A percentile compares a stretch with the other conserved stretches of the same genome.
Evolutionary conservation across 1,140 invertebrate species (phyloP).

Genomic region (Aplysia californica): DNA sequence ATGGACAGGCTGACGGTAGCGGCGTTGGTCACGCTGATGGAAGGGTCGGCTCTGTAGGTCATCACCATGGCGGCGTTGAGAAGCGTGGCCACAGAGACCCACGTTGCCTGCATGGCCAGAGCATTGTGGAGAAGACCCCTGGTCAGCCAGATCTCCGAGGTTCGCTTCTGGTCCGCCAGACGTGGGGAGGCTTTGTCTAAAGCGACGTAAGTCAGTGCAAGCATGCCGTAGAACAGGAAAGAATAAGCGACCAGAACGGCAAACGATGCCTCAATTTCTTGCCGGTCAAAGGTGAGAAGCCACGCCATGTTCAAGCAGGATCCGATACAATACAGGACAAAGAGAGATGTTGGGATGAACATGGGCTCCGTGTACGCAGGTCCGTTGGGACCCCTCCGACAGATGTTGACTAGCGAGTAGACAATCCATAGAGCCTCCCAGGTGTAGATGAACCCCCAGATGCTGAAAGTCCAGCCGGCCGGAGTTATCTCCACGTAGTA

Average conservation of each 20-base stretch:
- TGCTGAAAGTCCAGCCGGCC: slow-evolving; percentile 60
- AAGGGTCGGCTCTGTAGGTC: slow-evolving; percentile 30
- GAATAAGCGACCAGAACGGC: slow-evolving; percentile 42
- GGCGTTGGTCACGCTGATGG: slow-evolving; percentile 30
- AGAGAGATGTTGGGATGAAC: slow-evolving; percentile 43
- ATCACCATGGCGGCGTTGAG: slow-evolving; percentile 54
- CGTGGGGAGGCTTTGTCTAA: slow-evolving; percentile 24
- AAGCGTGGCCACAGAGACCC: slow-evolving; percentile 59
- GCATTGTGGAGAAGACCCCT: slow-evolving; percentile 63
- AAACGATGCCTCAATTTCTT: slow-evolving; percentile 39
- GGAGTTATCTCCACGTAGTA: slow-evolving; percentile 50
- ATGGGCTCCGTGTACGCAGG: slow-evolving; percentile 39
- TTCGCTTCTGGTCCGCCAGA: slow-evolving; percentile 33
- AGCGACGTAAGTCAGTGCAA: slow-evolving; percentile 42
- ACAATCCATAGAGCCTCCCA: slow-evolving; percentile 57
- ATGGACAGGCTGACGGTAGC: slow-evolving; percentile 44
- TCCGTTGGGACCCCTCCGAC: slow-evolving; percentile 40
- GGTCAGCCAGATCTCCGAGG: slow-evolving; percentile 53
- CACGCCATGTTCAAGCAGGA: slow-evolving; percentile 52
- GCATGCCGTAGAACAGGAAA: slow-evolving; percentile 47
- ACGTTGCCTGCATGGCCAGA: slow-evolving; percentile 58
- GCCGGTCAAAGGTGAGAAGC: slow-evolving; percentile 57
- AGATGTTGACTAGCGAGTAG: slow-evolving; percentile 50
- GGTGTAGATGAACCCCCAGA: slow-evolving; percentile 61
- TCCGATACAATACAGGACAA: slow-evolving; percentile 44